Percentiles rank a stretch among this genome's conserved stretches.
Conservation (phyloP, 2,888 invertebrate genomes). For the Stenodera caucasica region DNA sequence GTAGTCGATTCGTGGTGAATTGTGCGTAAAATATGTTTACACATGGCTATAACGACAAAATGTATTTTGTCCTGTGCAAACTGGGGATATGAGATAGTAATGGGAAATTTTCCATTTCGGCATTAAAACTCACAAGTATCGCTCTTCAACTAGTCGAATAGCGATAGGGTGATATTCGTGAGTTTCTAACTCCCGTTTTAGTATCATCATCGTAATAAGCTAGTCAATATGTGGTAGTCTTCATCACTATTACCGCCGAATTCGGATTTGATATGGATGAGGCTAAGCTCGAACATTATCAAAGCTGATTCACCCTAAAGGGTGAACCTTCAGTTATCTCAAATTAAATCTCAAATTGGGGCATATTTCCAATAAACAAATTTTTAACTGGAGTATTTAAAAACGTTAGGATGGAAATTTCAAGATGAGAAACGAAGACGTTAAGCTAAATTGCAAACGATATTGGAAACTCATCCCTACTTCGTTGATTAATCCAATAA, state of each 20-base stretch:
- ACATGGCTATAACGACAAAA: slow-evolving; percentile 28
- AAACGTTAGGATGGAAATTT: not conserved
- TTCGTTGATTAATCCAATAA: not conserved
- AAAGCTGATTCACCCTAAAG: too few relatives aligned
- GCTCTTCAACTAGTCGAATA: not conserved
- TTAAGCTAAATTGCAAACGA: not conserved
- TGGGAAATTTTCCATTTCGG: not conserved
- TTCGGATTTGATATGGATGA: slow-evolving; percentile 14
- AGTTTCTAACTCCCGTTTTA: slow-evolving; percentile 11
- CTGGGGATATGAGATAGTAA: slow-evolving; percentile 7
- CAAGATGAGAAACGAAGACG: not conserved
- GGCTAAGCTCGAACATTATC: slow-evolving; percentile 8
- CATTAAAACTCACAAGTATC: not conserved
- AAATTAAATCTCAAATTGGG: slow-evolving; percentile 24
- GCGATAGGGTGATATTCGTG: not conserved
- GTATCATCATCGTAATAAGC: slow-evolving; percentile 21
- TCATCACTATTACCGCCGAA: not conserved
- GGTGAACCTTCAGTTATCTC: slow-evolving; percentile 13
- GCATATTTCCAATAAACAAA: slow-evolving; percentile 15
- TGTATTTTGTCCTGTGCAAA: slow-evolving; percentile 14
- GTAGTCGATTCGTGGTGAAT: slow-evolving; percentile 38
- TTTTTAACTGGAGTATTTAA: not conserved
- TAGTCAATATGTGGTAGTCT: slow-evolving; percentile 15
- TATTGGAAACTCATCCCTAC: not conserved
- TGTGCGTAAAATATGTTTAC: slow-evolving; percentile 42